Base-by-base conservation (phyloP, 2,797 vertebrate species). In the Melanotaenia boesemani region DNA sequence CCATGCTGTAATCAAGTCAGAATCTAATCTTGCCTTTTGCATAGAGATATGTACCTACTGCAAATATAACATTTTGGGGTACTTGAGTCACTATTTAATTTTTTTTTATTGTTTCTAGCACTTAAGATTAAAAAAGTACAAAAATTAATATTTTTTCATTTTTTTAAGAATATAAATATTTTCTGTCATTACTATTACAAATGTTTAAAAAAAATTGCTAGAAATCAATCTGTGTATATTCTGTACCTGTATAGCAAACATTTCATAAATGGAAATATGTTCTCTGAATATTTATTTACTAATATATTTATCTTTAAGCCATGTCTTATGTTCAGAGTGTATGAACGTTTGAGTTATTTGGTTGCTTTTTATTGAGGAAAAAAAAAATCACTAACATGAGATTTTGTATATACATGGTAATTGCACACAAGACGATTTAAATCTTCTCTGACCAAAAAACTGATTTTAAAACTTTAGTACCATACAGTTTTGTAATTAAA, bases 211-310 rank as follows among this genome's bases (percentile, higher is more conserved):
- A 37, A 66, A 92, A 86, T 77, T 94, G 95, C 95, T 97, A 96
- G 95, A 96, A 95, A 95, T 94, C 95, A 93, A 96, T 95, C 92
- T 95, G 95, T 97, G 95, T 98, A 97, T 97, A 98, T 98, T 97
- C 95, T 97, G 95, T 97, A 95, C 96, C 93, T 99, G 96, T 97
- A 97, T 97, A 98, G 96, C 95, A 97, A 91, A 96, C 96, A 97
- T 98, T 98, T 99, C 98, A 98, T 97, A 95, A 98, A 98, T 97
- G 98, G 97, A 99, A 99, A 96, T 96, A 98, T 97, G 98, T 99
- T 99, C 98, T 99, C 98, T 96, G 96, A 98, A 99, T 99, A 99
- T 99, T 99, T 99, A 99, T 99, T 99, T 97, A 99, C 97, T 99
- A 99, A 99, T 99, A 99, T 99, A 99, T 99, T 99, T 99, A 99